Evolutionary conservation across 92 coral and sea anemone genomes (phyloP), one percentile per base, ranked within the genome.

Genomic region (Phymanthus crucifer): DNA sequence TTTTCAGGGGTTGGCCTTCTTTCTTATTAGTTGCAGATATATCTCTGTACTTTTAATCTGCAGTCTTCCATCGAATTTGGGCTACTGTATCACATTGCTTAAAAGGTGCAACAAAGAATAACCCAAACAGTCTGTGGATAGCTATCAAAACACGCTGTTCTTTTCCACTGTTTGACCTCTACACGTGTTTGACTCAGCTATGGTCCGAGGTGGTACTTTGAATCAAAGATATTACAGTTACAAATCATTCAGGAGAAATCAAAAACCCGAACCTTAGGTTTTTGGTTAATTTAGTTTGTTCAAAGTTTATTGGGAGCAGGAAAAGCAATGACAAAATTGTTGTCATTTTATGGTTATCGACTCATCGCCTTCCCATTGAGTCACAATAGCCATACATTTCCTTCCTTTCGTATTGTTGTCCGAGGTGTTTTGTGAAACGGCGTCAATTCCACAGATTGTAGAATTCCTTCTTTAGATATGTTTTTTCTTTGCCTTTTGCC

Each of bases 41-140:
- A 14, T 5, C 10, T 43, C 48, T 14, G 48, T 43, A 43, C n/a
- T n/a, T 43, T 10, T 0, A 54, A 4, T 54, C 19, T 50, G 3
- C 0, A 17, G 64, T 21, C 64, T 61, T 61, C 10, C 1, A 23
- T 61, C 0, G 10, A 5, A 6, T 61, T 61, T 61, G 1, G 8
- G 68, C 26, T 61, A 61, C 33, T 61, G 68, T 61, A 61, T 61
- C 34, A 29, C 34, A 61, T 61, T 61, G 14, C 66, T 21, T 27
- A 61, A 61, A 61, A 61, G 68, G 68, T 26, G 34, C 68, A 61
- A 61, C 68, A 61, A 61, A 61, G 19, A 61, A 23, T 24, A 61
- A 27, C 68, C 68, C 68, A 61, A 61, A 61, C 68, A 61, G 10
- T 8, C n/a, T n/a, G 10, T 1, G 4, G 68, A 61, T 61, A 61